Percentiles rank a stretch among this genome's conserved stretches.
These are phyloP conservation scores for Bubo blakistoni DNA, from an alignment of 2,113 vertebrate species.

Conservation along the genomic window DNA sequence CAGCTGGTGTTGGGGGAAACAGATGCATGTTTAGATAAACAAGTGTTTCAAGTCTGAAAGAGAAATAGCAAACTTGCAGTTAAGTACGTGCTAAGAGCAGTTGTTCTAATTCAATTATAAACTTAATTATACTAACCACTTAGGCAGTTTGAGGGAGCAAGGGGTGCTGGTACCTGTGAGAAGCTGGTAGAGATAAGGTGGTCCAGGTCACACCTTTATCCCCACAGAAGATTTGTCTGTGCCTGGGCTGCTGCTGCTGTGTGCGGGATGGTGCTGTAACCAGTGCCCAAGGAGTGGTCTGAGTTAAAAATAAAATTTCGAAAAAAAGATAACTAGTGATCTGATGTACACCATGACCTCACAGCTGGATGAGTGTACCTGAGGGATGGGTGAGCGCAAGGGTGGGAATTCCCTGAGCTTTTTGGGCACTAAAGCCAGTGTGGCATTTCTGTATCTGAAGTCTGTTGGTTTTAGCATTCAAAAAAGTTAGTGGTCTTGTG, in stretches of 20 bases:
- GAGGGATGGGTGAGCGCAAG: not conserved
- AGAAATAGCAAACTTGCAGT: not conserved
- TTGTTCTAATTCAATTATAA: not conserved
- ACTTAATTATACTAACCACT: not conserved
- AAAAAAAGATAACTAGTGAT: not conserved
- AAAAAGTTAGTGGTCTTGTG: not conserved
- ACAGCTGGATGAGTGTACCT: not conserved
- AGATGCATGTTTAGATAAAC: not conserved
- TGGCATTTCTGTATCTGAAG: not conserved
- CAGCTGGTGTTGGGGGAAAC: slow-evolving; percentile 36
- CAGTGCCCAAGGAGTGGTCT: not conserved
- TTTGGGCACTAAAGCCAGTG: not conserved
- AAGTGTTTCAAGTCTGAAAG: not conserved
- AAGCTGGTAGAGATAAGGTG: not conserved
- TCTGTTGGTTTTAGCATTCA: not conserved
- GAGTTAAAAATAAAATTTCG: not conserved
- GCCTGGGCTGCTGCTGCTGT: not conserved
- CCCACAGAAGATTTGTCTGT: not conserved
- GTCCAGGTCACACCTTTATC: not conserved
- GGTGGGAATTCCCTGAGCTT: not conserved
- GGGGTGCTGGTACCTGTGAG: not conserved
- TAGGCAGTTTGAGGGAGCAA: not conserved
- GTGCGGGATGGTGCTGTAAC: not conserved
- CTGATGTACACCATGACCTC: not conserved
- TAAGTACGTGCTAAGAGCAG: not conserved